Percentiles rank a stretch among this genome's conserved stretches.
These are phyloP conservation scores for Macrosiphum euphorbiae DNA, from an alignment of 2,888 invertebrate species.

Conservation along the genomic window DNA sequence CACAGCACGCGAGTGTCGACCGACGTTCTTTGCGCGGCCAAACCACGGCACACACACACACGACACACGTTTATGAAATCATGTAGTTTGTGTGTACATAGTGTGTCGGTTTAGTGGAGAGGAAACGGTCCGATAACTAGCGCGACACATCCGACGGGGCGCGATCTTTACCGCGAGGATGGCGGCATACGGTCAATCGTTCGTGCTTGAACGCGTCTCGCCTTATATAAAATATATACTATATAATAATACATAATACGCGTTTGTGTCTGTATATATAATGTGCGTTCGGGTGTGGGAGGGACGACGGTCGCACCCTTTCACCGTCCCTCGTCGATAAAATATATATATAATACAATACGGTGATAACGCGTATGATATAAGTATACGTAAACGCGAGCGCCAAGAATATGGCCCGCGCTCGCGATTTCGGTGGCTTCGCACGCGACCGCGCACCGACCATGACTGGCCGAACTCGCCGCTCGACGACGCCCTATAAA, in stretches of 20 bases:
- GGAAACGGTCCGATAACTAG: conserved; percentile 60
- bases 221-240: background rate
- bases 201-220: conserved; percentile 53
- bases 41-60: background rate
- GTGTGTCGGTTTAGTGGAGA: conserved; percentile 60
- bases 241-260: background rate
- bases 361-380: background rate
- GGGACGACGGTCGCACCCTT: conserved; percentile 39
- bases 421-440: background rate
- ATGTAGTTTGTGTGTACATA: background rate
- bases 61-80: background rate
- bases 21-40: conserved; percentile 28
- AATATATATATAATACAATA: background rate
- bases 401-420: background rate
- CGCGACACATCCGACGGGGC: conserved; percentile 33
- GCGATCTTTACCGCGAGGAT: background rate
- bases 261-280: background rate
- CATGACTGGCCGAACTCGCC: background rate
- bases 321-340: background rate
- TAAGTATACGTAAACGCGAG: background rate
- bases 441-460: conserved; percentile 5
- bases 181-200: conserved; percentile 61
- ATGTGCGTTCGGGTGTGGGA: background rate
- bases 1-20: background rate
- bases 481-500: background rate